phyloP scores from a whole-genome alignment of 2,888 invertebrate genomes.

The Acrobeloides nanus region DNA sequence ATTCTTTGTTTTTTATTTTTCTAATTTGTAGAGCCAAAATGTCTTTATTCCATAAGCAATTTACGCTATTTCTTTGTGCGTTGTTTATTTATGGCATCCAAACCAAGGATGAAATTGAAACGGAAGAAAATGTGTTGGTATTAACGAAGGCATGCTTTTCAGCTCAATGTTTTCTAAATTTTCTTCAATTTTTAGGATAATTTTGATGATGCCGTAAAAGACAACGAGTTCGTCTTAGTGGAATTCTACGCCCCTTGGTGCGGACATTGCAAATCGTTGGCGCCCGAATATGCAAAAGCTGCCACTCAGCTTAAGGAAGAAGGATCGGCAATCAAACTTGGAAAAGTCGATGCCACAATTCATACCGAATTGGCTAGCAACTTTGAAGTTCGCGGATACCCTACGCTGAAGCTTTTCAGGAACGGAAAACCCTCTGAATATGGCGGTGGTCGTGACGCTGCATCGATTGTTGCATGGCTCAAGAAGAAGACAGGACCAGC shows the following conservation, averaged over 20 bases:
- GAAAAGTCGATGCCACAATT: slow-evolving; percentile 91
- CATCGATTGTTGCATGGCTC: slow-evolving; percentile 86
- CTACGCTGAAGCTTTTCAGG: slow-evolving; percentile 92
- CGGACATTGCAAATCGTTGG: slow-evolving; percentile 86
- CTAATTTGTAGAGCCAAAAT: no score
- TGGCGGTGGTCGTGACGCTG: slow-evolving; percentile 80
- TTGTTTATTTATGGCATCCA: no score
- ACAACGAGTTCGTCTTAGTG: slow-evolving; percentile 71
- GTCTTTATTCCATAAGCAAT: no score
- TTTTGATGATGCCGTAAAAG: slow-evolving; percentile 72
- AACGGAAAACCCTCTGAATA: slow-evolving; percentile 78
- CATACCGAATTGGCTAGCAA: slow-evolving; percentile 80
- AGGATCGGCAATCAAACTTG: slow-evolving; percentile 77
- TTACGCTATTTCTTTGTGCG: no score
- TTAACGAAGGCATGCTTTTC: slow-evolving; percentile 57
- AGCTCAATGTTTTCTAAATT: neutral
- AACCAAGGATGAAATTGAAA: slow-evolving; percentile 56
- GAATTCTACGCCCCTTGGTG: slow-evolving; percentile 94
- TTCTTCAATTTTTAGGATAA: slow-evolving; percentile 61
- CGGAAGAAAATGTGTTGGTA: slow-evolving; percentile 59
- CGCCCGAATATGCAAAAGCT: slow-evolving; percentile 86
- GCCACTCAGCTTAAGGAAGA: slow-evolving; percentile 74
- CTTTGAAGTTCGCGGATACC: slow-evolving; percentile 83
- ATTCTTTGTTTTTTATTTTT: no score
- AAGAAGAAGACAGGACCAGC: slow-evolving; percentile 94